Base-by-base conservation (phyloP, 2,888 invertebrate genomes). In the Petrolisthes manimaculis region DNA sequence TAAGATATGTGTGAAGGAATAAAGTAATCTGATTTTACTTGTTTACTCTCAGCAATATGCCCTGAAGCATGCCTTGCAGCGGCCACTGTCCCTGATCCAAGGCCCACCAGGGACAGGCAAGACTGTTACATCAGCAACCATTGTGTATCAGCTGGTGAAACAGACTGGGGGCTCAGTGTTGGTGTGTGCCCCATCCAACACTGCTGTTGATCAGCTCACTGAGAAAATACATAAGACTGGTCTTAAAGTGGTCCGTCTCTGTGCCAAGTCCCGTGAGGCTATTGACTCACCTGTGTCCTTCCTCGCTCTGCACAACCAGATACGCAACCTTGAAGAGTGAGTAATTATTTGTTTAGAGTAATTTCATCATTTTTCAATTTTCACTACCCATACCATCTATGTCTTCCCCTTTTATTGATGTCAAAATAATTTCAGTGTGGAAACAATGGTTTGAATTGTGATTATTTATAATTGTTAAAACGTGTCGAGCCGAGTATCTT, bases 131-230 rank as follows among this genome's bases (percentile, higher is more conserved):
- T 99, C 99, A 0, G 99, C 99, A 0, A 99, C 99, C 0, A 98
- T 99, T 91, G 99, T 99, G 3, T 99, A 99, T 93, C 99, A 99
- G 93, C 94, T 99, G 88, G 98, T 97, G 0, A 96, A 98, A 92
- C 98, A 98, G 92, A 97, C 96, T 92, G 97, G 97, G 5, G 91
- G 98, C 0, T 94, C 94, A 69, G 98, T 99, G 0, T 94, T 99
- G 2, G 99, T 99, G 0, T 99, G 99, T 93, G 99, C 99, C 0
- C 99, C 99, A 0, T 98, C 98, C 90, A 99, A 99, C 93, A 99
- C 99, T 0, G 99, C 99, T 53, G 99, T 99, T 0, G 99, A 99
- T 93, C 99, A 99, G 92, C 94, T 99, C 24, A 99, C 99, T 0
- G 99, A 99, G 93, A 99, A 99, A 93, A 99, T 99, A 86, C 99